Conservation (phyloP, 2,888 invertebrate genomes). For the Theodoxus fluviatilis region DNA sequence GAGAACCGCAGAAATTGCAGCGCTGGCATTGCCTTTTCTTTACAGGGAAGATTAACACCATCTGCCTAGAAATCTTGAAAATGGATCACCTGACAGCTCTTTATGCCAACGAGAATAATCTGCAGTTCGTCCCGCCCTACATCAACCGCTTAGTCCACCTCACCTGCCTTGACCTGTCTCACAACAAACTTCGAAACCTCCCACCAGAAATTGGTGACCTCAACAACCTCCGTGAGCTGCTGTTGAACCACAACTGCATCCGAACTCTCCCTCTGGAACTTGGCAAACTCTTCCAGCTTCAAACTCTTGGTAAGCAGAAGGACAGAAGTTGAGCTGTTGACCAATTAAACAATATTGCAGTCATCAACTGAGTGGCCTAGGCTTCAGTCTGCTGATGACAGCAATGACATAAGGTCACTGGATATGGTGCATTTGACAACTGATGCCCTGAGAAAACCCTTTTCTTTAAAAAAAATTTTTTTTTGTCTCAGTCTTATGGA, state of each 20-base stretch:
- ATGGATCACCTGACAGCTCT: constrained; percentile 90
- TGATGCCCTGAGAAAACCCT: too few species aligned
- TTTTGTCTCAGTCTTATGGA: too few species aligned
- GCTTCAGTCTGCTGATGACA: too few species aligned
- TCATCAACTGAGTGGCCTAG: too few species aligned
- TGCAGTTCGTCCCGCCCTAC: constrained; percentile 89
- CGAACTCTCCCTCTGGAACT: constrained; percentile 94
- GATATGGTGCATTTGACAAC: too few species aligned
- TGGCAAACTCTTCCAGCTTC: constrained; percentile 95
- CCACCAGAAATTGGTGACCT: constrained; percentile 97
- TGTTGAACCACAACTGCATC: constrained; percentile 91
- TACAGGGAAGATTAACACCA: constrained; percentile 89
- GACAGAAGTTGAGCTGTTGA: too few species aligned
- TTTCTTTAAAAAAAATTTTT: too few species aligned
- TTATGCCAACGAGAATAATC: constrained; percentile 94
- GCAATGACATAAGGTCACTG: too few species aligned
- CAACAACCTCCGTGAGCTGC: constrained; percentile 91
- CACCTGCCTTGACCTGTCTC: constrained; percentile 88
- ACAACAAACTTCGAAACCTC: constrained; percentile 91
- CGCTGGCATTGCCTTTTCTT: constrained; percentile 32
- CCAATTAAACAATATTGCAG: too few species aligned
- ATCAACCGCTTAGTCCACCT: constrained; percentile 85
- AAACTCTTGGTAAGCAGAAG: constrained; percentile 82
- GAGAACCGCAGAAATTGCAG: too few species aligned
- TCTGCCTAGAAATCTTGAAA: constrained; percentile 91